A percentile compares a stretch with the other conserved stretches of the same genome.
Evolutionary conservation across 2,113 vertebrate genomes (phyloP).

Genomic region (Gobiocypris rarus): DNA sequence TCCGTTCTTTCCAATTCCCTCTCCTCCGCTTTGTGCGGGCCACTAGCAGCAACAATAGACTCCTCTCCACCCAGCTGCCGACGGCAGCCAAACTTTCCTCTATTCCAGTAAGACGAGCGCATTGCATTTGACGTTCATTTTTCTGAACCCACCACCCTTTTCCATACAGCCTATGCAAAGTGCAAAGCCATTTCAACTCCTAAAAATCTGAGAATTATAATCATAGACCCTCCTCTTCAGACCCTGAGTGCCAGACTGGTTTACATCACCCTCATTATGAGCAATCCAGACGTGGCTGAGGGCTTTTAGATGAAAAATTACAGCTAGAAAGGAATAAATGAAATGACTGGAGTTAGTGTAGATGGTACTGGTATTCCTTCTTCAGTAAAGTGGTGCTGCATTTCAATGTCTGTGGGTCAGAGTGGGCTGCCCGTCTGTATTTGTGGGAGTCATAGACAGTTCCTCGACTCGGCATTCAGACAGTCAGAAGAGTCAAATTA

Average conservation of each 20-base stretch:
- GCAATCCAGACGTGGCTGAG: neutral
- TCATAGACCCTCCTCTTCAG: neutral
- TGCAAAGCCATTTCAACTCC: slow-evolving; percentile 54
- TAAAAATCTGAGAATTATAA: slow-evolving; percentile 57
- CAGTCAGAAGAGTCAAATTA: slow-evolving; percentile 52
- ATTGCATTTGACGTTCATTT: slow-evolving; percentile 58
- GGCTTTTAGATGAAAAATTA: neutral
- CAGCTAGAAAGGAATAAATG: neutral
- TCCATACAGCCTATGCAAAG: slow-evolving; percentile 51
- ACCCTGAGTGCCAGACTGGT: neutral
- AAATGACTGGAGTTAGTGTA: neutral
- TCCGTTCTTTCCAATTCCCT: slow-evolving; percentile 7
- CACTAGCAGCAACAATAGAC: slow-evolving; percentile 19
- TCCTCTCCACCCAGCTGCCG: neutral
- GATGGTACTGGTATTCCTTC: neutral
- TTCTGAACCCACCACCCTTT: slow-evolving; percentile 51
- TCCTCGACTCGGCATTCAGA: slow-evolving; percentile 23
- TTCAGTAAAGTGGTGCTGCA: neutral
- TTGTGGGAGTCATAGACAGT: slow-evolving; percentile 30
- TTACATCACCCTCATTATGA: neutral
- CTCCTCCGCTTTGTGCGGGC: neutral
- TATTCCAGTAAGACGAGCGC: slow-evolving; percentile 47
- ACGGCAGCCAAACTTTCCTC: slow-evolving; percentile 24
- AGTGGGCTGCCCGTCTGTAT: neutral
- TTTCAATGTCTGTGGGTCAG: slow-evolving; percentile 13